Conservation (phyloP, 2,113 vertebrate genomes). For the Pelusios castaneus region DNA sequence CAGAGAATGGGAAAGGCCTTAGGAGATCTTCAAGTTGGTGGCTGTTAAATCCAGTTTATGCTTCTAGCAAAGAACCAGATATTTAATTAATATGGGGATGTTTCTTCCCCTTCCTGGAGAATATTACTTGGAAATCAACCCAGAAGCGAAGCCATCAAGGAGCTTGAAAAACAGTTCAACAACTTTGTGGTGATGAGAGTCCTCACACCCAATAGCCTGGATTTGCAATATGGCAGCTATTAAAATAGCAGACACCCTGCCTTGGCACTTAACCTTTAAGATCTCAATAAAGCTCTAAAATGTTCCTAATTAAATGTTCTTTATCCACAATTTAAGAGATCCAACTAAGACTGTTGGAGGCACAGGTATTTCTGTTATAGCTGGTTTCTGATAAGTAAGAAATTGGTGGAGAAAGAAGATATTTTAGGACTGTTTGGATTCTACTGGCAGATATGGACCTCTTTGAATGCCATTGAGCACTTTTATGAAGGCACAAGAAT, state of each 20-base stretch:
- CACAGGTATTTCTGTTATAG: background rate
- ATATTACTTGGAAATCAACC: background rate
- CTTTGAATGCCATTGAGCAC: background rate
- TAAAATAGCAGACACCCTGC: background rate
- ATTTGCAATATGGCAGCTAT: background rate
- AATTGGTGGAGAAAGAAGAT: background rate
- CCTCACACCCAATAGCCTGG: background rate
- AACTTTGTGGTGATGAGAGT: background rate
- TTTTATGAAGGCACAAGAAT: background rate
- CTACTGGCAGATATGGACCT: background rate
- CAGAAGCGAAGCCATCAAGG: background rate
- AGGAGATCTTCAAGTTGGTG: background rate
- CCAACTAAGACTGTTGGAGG: background rate
- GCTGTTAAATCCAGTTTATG: background rate
- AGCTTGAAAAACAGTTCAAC: background rate
- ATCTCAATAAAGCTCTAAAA: background rate
- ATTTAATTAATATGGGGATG: background rate
- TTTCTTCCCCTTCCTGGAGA: background rate
- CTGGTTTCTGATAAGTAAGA: background rate
- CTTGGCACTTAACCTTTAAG: background rate
- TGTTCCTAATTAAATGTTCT: background rate
- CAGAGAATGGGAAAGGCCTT: background rate
- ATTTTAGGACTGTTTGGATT: background rate
- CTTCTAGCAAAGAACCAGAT: background rate
- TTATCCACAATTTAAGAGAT: background rate